These are phyloP conservation scores for Zaprionus lachaisei DNA, from an alignment of 1,140 invertebrate genomes.

Conservation along the genomic window DNA sequence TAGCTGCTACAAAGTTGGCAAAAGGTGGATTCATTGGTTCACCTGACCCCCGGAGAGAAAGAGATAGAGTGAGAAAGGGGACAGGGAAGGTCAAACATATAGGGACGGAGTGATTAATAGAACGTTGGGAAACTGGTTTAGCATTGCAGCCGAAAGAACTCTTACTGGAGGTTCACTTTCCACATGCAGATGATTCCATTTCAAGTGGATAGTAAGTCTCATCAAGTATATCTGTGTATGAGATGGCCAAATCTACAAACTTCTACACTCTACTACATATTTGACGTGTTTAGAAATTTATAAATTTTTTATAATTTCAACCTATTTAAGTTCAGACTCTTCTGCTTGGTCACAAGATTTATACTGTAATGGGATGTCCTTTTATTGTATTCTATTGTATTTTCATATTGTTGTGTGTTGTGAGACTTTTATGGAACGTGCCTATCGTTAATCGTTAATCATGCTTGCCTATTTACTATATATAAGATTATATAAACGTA, in stretches of 20 bases:
- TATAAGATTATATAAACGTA: conserved; percentile 49
- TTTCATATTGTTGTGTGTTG: background rate
- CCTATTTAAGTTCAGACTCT: conserved; percentile 78
- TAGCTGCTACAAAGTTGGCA: conserved; percentile 26
- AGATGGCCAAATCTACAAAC: conserved; percentile 1
- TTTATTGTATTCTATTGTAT: conserved; percentile 21
- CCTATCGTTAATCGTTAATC: conserved; percentile 42
- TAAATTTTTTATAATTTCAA: conserved; percentile 57
- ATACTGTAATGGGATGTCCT: conserved; percentile 26
- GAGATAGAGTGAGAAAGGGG: conserved; percentile 9
- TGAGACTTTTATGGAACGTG: conserved; percentile 20
- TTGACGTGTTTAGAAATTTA: background rate
- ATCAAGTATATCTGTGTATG: conserved; percentile 3
- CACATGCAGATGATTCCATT: background rate
- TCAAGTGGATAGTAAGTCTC: background rate
- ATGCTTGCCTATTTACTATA: conserved; percentile 23
- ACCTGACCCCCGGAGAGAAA: background rate
- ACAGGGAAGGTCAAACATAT: conserved; percentile 27
- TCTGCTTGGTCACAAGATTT: conserved; percentile 78
- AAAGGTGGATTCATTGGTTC: conserved; percentile 26
- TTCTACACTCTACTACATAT: conserved; percentile 17
- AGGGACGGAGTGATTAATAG: conserved; percentile 57
- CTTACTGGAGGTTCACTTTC: background rate
- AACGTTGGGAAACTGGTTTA: conserved; percentile 55
- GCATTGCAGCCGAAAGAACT: conserved; percentile 1